Evolutionary conservation across 2,888 invertebrate genomes (phyloP).

Genomic region (Megaustenia siamemsis): DNA sequence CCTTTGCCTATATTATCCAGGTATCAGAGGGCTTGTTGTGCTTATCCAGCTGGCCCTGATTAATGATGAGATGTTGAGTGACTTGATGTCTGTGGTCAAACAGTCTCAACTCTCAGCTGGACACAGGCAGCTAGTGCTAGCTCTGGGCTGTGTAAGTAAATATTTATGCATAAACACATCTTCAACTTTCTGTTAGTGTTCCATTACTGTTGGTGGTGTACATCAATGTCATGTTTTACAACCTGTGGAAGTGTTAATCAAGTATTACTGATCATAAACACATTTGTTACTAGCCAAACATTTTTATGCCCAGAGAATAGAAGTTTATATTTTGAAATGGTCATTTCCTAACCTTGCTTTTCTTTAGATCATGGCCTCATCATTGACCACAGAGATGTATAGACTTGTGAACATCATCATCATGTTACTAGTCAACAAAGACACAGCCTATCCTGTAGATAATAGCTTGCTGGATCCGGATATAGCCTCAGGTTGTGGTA

Average conservation of each 20-base stretch:
- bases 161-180: no score
- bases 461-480: neutral
- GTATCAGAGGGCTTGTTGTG: neutral
- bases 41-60: conserved; percentile 32
- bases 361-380: conserved; percentile 19
- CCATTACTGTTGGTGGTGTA: no score
- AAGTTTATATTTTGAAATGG: no score
- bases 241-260: no score
- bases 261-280: no score
- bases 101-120: neutral
- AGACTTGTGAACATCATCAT: conserved; percentile 4
- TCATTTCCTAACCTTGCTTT: neutral
- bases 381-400: conserved; percentile 17
- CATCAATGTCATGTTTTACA: no score
- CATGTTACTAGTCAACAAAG: neutral
- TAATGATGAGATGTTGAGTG: conserved; percentile 42
- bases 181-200: no score
- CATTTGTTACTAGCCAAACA: no score
- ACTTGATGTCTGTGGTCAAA: conserved; percentile 3
- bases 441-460: neutral
- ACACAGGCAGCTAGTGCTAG: neutral
- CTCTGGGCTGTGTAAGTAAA: conserved; percentile 18
- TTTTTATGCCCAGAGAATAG: no score
- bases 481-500: neutral
- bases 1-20: neutral